Conservation (phyloP, 2,888 invertebrate species). For the Nomada lathburiana region DNA sequence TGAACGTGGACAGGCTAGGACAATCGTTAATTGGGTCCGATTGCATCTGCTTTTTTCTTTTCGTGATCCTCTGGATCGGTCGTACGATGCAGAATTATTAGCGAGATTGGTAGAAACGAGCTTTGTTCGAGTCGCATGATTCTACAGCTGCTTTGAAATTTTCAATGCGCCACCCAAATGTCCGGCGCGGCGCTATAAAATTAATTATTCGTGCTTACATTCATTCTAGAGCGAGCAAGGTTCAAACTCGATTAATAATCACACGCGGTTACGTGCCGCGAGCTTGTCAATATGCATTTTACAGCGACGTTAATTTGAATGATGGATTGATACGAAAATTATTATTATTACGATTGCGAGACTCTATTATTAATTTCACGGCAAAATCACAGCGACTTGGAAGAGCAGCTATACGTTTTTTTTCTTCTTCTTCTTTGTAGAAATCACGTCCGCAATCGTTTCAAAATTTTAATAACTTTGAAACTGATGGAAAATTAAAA, state of each 20-base stretch:
- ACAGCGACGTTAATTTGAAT: constrained; percentile 19
- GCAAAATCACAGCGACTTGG: background rate
- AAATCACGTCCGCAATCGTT: background rate
- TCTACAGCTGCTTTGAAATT: background rate
- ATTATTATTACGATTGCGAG: background rate
- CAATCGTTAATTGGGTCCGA: constrained; percentile 2
- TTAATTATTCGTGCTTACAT: background rate
- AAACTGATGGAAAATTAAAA: background rate
- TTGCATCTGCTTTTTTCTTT: background rate
- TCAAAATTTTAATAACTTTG: background rate
- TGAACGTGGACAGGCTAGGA: constrained; percentile 6
- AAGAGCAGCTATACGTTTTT: background rate
- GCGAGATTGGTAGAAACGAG: constrained; percentile 32
- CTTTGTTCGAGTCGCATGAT: background rate
- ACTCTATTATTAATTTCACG: background rate
- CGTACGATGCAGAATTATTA: too few species aligned
- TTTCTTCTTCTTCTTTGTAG: background rate
- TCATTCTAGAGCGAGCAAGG: background rate
- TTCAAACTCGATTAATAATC: constrained; percentile 1
- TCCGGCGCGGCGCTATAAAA: background rate
- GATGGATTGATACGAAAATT: constrained; percentile 11
- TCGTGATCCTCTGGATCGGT: background rate
- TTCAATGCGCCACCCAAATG: background rate
- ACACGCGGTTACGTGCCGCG: background rate
- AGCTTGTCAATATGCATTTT: constrained; percentile 11